Conservation (phyloP, 2,888 invertebrate species). For the Heliothis peltigera region DNA sequence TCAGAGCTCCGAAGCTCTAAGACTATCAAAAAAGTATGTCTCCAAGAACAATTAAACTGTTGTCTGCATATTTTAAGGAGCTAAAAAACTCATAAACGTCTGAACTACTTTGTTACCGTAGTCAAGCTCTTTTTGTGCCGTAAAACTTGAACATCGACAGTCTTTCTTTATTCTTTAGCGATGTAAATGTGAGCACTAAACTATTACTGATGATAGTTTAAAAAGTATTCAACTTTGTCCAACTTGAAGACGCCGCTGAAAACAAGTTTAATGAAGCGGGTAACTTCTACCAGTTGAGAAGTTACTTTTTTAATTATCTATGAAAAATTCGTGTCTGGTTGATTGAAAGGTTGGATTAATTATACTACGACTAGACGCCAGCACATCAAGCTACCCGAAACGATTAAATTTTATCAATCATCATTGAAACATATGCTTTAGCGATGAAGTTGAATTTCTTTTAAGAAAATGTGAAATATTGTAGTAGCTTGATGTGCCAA, state of each 20-base stretch:
- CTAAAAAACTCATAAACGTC: background rate
- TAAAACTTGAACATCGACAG: background rate
- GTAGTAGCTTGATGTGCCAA: too few relatives aligned
- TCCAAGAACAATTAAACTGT: background rate
- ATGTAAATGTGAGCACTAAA: constrained; percentile 5
- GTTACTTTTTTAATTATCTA: constrained; percentile 10
- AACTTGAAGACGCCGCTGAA: constrained; percentile 24
- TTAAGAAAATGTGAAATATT: too few relatives aligned
- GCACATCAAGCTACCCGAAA: too few relatives aligned
- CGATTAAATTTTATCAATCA: too few relatives aligned
- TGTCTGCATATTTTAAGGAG: background rate
- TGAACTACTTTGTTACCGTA: background rate
- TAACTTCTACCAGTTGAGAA: constrained; percentile 7
- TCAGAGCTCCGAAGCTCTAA: too few relatives aligned
- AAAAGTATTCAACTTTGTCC: constrained; percentile 23
- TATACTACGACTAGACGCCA: too few relatives aligned
- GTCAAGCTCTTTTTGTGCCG: background rate
- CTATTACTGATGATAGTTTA: constrained; percentile 10
- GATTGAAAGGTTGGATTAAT: constrained; percentile 15
- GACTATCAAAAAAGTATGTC: background rate
- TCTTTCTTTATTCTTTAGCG: constrained; percentile 2
- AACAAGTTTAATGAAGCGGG: constrained; percentile 29
- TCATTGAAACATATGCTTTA: too few relatives aligned
- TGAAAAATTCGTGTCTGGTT: constrained; percentile 5
- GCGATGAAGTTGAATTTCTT: too few relatives aligned